Evolutionary conservation across 2,797 vertebrate genomes (phyloP), one percentile per base, ranked within the genome.

Genomic region (Propithecus perrieri): DNA sequence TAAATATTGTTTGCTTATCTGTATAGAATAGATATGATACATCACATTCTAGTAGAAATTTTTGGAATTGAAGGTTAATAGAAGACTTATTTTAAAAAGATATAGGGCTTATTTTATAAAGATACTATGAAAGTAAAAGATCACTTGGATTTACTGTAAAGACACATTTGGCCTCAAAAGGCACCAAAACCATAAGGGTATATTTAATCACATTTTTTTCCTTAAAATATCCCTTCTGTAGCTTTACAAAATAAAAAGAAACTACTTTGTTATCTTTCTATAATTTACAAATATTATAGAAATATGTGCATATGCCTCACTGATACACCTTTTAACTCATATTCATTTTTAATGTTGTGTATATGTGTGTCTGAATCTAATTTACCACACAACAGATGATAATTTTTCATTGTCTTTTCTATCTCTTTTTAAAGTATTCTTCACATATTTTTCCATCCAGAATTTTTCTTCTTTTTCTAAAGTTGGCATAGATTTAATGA

Each of bases 1-100:
- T 96, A 75, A 92, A 95, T 83, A 85, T 71, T 85, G 48, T 71
- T 93, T 61, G 22, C 35, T 96, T 96, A 92, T 96, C 90, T 94
- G 53, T 92, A 93, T 33, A 88, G 57, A 97, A 80, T 85, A 26
- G 22, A 97, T 89, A 41, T 61, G 13, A 97, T 94, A 78, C 95
- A 95, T 88, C 11, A 88, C 2, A 95, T 94, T 93, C 80, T 69
- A 96, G 85, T 86, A 89, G 20, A 97, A 97, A 97, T 57, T 55
- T 91, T 61, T 91, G 43, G 50, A 94, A 87, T 80, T 0, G 0
- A 76, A 96, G 65, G 46, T 94, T 97, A 96, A 91, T 87, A 87
- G 63, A 93, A 94, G 43, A 61, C 28, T 79, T 94, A 67, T 85
- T 96, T 93, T 95, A 89, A 94, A 85, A 95, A 89, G 38, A 95